A percentile compares a stretch with the other conserved stretches of the same genome.
phyloP scores from a whole-genome alignment of 1,140 invertebrate species.

The Ceratitis capitata region DNA sequence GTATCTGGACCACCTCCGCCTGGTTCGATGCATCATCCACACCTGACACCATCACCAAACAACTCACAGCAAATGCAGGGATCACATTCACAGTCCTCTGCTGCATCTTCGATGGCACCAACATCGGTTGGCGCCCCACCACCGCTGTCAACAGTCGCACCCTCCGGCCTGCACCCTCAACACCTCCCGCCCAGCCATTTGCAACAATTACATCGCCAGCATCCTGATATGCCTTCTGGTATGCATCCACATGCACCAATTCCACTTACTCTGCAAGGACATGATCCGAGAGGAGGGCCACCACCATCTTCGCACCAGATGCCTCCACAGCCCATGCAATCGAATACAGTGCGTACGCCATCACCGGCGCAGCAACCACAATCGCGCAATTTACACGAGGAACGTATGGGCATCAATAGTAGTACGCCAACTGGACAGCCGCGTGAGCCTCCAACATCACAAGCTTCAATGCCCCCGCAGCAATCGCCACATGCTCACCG shows the following conservation, averaged over 20 bases:
- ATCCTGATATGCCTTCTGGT: constrained; percentile 54
- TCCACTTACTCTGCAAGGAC: constrained; percentile 58
- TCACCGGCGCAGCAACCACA: constrained; percentile 59
- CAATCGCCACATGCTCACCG: constrained; percentile 60
- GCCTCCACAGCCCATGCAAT: constrained; percentile 64
- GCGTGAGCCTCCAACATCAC: constrained; percentile 60
- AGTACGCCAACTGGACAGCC: constrained; percentile 64
- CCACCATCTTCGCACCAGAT: constrained; percentile 56
- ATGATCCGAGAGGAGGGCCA: constrained; percentile 51
- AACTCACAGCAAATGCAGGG: not conserved
- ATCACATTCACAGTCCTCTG: constrained; percentile 53
- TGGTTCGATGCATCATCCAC: constrained; percentile 41
- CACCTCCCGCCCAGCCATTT: constrained; percentile 53
- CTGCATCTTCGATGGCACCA: constrained; percentile 52
- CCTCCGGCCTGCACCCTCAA: constrained; percentile 56
- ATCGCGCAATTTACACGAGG: constrained; percentile 53
- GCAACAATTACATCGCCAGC: constrained; percentile 56
- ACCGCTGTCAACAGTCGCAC: constrained; percentile 57
- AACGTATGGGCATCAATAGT: constrained; percentile 55
- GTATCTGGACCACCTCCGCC: constrained; percentile 45
- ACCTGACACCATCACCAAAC: constrained; percentile 29
- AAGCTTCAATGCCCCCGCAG: constrained; percentile 50
- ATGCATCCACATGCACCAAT: constrained; percentile 61
- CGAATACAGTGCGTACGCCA: constrained; percentile 62
- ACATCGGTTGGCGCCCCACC: constrained; percentile 51